Conservation (phyloP, 1,140 invertebrate species). For the Rhopalosiphum maidis region DNA sequence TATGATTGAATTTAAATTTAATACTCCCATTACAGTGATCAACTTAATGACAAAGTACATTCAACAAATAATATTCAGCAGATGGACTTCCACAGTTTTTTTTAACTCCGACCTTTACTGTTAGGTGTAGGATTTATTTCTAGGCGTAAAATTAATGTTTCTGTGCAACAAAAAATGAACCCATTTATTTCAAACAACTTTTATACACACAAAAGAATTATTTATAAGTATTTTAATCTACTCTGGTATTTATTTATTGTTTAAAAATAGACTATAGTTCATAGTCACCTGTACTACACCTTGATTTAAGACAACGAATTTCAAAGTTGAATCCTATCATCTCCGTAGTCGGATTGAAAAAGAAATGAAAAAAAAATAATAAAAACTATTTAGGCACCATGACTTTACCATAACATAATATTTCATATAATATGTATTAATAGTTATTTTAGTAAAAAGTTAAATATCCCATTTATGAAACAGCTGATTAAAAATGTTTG, state of each 20-base stretch:
- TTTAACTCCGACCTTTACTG: not conserved
- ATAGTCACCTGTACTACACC: not conserved
- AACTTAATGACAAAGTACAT: too few relatives aligned
- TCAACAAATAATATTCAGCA: too few relatives aligned
- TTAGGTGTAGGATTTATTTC: not conserved
- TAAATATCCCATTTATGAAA: not conserved
- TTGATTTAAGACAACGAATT: not conserved
- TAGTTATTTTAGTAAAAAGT: not conserved
- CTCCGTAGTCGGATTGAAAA: too few relatives aligned
- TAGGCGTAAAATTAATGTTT: not conserved
- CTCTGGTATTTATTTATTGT: not conserved
- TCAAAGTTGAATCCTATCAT: not conserved
- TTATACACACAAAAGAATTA: too few relatives aligned
- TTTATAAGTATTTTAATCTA: too few relatives aligned
- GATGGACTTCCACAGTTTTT: too few relatives aligned
- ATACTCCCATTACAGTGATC: too few relatives aligned
- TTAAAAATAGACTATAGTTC: not conserved
- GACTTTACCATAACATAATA: not conserved
- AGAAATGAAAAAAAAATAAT: not conserved
- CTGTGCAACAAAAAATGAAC: too few relatives aligned
- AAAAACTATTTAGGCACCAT: not conserved
- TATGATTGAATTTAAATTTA: too few relatives aligned
- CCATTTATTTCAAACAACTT: too few relatives aligned
- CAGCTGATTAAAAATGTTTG: not conserved
- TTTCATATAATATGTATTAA: not conserved